A percentile compares a stretch with the other conserved stretches of the same genome.
phyloP scores from a whole-genome alignment of 1,140 invertebrate species.

The Dendrolimus punctatus region DNA sequence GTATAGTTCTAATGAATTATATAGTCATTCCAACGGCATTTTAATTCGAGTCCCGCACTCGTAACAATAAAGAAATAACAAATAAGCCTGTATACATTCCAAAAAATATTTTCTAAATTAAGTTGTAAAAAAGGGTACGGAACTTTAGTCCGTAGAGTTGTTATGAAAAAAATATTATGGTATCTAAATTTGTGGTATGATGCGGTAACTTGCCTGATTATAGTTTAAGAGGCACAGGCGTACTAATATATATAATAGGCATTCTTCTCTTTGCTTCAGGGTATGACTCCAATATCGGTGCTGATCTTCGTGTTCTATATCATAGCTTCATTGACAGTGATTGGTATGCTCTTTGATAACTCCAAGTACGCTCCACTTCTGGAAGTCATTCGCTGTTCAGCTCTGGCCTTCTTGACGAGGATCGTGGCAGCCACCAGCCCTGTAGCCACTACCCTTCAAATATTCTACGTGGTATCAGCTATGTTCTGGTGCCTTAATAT shows the following conservation, averaged over 20 bases:
- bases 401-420: constrained; percentile 58
- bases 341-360: constrained; percentile 81
- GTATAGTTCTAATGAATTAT: no score
- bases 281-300: constrained; percentile 73
- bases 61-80: no score
- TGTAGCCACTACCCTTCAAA: constrained; percentile 37
- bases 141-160: no score
- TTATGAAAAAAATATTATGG: no score
- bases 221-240: no score
- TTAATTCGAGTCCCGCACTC: no score
- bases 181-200: no score
- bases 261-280: constrained; percentile 65
- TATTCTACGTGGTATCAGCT: constrained; percentile 54
- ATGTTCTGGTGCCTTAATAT: constrained; percentile 64
- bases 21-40: no score
- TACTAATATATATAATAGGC: not conserved
- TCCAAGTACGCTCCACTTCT: constrained; percentile 66
- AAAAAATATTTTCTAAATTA: no score
- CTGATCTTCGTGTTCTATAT: constrained; percentile 75
- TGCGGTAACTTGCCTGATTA: no score
- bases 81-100: no score
- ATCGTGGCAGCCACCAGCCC: constrained; percentile 35
- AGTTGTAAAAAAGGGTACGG: no score
- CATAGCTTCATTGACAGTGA: constrained; percentile 76
- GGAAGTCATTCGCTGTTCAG: constrained; percentile 73